Percentiles rank a stretch among this genome's conserved stretches.
These are phyloP conservation scores for Stenopsyche tienmushanensis DNA, from an alignment of 1,140 invertebrate species.

Conservation along the genomic window DNA sequence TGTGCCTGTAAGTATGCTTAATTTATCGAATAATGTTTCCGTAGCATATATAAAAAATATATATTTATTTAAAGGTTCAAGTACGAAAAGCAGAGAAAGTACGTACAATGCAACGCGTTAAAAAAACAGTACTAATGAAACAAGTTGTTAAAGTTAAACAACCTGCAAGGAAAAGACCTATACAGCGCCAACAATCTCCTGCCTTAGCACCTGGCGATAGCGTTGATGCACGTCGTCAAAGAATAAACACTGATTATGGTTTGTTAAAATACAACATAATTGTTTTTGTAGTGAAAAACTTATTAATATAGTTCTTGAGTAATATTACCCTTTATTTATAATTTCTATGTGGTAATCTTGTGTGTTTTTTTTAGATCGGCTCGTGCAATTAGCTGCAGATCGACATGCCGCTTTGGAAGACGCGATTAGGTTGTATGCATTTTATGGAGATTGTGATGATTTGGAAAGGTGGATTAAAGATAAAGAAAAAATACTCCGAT, in stretches of 20 bases:
- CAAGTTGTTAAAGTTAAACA: slow-evolving; percentile 72
- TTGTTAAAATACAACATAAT: not conserved
- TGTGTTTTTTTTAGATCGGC: slow-evolving; percentile 54
- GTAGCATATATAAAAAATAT: too few relatives aligned
- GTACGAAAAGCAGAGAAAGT: slow-evolving; percentile 83
- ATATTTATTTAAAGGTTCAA: slow-evolving; percentile 64
- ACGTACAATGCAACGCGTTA: slow-evolving; percentile 78
- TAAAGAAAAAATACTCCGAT: slow-evolving; percentile 84
- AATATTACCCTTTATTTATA: not conserved
- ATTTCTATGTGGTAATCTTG: not conserved
- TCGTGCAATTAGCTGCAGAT: slow-evolving; percentile 76
- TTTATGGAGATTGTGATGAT: slow-evolving; percentile 97
- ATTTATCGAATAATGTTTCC: slow-evolving; percentile 10
- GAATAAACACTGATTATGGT: slow-evolving; percentile 78
- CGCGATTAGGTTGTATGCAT: slow-evolving; percentile 88
- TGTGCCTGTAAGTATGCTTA: slow-evolving; percentile 55
- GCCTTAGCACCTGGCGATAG: slow-evolving; percentile 60
- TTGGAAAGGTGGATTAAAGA: slow-evolving; percentile 98
- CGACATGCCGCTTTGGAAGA: slow-evolving; percentile 86
- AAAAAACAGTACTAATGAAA: slow-evolving; percentile 85
- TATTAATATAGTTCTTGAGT: not conserved
- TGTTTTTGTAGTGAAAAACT: not conserved
- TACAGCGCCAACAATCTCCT: not conserved
- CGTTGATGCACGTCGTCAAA: slow-evolving; percentile 78
- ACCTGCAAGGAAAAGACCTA: slow-evolving; percentile 31